Percentiles rank a stretch among this genome's conserved stretches.
Conservation (phyloP, 2,113 vertebrate species). For the Ptilorrhoa leucosticta region DNA sequence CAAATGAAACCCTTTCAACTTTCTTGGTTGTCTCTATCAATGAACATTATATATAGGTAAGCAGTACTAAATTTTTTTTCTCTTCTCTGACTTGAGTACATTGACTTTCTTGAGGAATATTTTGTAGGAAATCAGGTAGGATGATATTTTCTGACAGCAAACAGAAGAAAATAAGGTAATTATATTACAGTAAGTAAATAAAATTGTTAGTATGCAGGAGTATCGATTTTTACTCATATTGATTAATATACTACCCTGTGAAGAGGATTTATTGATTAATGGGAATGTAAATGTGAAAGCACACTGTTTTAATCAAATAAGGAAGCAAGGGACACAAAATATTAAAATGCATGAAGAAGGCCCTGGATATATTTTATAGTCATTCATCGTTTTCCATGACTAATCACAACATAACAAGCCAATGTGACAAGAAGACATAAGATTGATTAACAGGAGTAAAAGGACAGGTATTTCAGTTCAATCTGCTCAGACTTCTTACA, state of each 20-base stretch:
- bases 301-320: neutral
- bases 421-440: neutral
- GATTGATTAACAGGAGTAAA: neutral
- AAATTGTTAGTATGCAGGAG: neutral
- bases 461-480: neutral
- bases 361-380: neutral
- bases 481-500: neutral
- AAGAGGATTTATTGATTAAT: neutral
- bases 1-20: slow-evolving; percentile 34
- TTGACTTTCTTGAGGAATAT: neutral
- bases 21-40: neutral
- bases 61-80: neutral
- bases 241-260: neutral
- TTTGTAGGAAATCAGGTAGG: neutral
- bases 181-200: neutral
- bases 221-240: neutral
- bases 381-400: neutral
- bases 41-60: neutral
- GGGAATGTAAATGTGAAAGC: neutral
- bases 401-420: neutral
- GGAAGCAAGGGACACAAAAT: neutral
- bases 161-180: neutral
- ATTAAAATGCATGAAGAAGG: neutral
- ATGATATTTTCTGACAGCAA: neutral
- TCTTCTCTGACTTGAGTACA: neutral